A percentile compares a stretch with the other conserved stretches of the same genome.
Evolutionary conservation across 2,113 vertebrate genomes (phyloP).

Genomic region (Phylloscopus whistleri): DNA sequence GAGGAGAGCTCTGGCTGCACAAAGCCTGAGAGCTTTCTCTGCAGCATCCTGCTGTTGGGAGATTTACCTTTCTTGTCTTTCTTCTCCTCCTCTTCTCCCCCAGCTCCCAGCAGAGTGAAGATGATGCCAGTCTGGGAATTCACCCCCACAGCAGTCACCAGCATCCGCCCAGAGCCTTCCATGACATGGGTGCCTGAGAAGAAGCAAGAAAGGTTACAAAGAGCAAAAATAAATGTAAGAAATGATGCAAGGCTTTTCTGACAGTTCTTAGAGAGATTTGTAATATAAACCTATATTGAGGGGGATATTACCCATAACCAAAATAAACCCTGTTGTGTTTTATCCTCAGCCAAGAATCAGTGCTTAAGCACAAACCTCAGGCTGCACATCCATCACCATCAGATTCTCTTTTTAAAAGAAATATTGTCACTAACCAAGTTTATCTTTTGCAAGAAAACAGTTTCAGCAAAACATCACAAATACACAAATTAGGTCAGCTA

Average conservation of each 20-base stretch:
- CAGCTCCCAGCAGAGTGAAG: constrained; percentile 92
- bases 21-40: background rate
- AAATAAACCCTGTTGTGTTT: background rate
- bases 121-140: constrained; percentile 99
- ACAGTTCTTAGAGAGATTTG: background rate
- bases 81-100: constrained; percentile 93
- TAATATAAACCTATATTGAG: background rate
- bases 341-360: background rate
- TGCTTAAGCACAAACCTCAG: background rate
- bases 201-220: background rate
- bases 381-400: background rate
- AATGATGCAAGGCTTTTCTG: background rate
- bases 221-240: background rate
- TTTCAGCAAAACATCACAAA: background rate
- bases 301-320: background rate
- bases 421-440: background rate
- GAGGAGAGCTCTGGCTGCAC: background rate
- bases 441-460: background rate
- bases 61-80: constrained; percentile 96
- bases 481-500: background rate
- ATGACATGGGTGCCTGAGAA: constrained; percentile 94
- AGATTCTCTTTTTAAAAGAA: background rate
- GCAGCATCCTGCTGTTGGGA: background rate
- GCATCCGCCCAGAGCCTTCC: constrained; percentile 96
- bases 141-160: constrained; percentile 93